Conservation (phyloP, 2,113 vertebrate species). For the Heptranchias perlo region DNA sequence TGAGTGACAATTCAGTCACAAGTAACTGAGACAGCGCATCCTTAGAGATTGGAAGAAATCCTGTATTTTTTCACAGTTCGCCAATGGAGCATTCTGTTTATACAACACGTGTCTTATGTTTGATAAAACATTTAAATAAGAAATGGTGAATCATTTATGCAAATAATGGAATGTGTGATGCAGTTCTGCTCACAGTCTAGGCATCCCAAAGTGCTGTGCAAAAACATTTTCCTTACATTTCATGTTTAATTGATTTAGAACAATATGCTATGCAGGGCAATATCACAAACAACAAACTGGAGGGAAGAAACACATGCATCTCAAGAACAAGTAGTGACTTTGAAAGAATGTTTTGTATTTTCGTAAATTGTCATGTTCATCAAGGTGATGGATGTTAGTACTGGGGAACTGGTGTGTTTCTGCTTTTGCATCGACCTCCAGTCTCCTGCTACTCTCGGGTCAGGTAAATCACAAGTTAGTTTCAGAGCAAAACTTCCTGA, state of each 20-base stretch:
- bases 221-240: background rate
- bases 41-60: background rate
- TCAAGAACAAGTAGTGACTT: background rate
- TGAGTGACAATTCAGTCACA: slow-evolving; percentile 16
- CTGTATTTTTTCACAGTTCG: background rate
- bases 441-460: background rate
- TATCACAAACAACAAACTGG: background rate
- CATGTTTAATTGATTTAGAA: slow-evolving; percentile 1
- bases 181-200: background rate
- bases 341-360: background rate
- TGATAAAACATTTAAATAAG: slow-evolving; percentile 27
- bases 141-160: slow-evolving; percentile 31
- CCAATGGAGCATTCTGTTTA: slow-evolving; percentile 22
- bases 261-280: background rate
- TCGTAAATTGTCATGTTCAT: background rate
- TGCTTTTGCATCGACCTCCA: background rate
- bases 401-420: background rate
- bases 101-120: background rate
- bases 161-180: background rate
- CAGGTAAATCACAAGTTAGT: background rate
- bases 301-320: background rate
- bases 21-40: slow-evolving; percentile 9
- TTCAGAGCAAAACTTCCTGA: background rate
- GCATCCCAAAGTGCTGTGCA: background rate
- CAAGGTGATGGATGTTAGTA: slow-evolving; percentile 9